Evolutionary conservation across 2,888 invertebrate genomes (phyloP).

Genomic region (Mantis religiosa): DNA sequence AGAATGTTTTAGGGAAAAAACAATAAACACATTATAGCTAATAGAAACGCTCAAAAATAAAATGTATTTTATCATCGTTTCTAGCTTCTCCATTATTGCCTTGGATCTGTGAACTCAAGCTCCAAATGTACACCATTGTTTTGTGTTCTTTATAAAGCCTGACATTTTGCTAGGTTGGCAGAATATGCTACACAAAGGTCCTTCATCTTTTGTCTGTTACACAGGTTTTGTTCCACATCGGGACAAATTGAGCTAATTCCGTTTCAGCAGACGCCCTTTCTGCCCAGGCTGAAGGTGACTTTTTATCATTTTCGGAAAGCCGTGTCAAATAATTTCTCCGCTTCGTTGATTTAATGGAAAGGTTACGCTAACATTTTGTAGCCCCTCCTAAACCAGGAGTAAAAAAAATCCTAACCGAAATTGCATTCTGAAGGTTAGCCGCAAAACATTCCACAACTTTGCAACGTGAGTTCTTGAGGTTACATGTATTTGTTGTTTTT

Average conservation of each 20-base stretch:
- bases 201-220: background rate
- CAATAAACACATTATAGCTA: no score
- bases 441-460: background rate
- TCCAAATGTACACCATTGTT: background rate
- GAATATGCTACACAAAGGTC: background rate
- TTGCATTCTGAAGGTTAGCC: conserved; percentile 24
- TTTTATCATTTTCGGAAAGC: background rate
- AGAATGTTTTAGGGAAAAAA: no score
- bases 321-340: conserved; percentile 7
- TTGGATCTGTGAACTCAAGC: background rate
- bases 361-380: conserved; percentile 26
- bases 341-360: conserved; percentile 20
- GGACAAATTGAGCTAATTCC: background rate
- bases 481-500: background rate
- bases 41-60: no score
- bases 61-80: no score
- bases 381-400: background rate
- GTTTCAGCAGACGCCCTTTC: background rate
- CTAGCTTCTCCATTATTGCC: no score
- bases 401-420: background rate
- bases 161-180: background rate
- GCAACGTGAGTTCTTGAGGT: background rate
- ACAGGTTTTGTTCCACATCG: background rate
- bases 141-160: background rate
- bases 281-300: background rate